phyloP scores from a whole-genome alignment of 2,888 invertebrate genomes.

The Aphodius sticticus region DNA sequence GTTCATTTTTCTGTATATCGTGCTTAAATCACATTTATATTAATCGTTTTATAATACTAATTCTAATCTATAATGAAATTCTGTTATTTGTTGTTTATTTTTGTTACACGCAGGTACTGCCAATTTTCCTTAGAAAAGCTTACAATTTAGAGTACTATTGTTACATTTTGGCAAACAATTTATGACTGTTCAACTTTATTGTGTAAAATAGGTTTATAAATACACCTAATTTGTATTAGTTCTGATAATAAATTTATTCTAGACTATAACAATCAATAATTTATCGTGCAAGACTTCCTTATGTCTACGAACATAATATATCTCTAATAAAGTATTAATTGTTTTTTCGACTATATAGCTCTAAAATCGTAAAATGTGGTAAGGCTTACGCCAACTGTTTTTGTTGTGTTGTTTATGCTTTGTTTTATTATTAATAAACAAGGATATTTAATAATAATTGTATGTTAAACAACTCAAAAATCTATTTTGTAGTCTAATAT shows the following conservation, averaged over 20 bases:
- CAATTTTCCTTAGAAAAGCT: neutral
- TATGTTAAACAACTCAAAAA: neutral
- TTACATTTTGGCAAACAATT: neutral
- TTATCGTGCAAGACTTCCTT: too few relatives aligned
- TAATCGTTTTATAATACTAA: too few relatives aligned
- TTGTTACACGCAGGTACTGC: too few relatives aligned
- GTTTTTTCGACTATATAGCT: neutral
- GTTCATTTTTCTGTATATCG: too few relatives aligned
- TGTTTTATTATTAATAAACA: neutral
- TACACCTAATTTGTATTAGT: neutral
- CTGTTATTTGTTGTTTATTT: too few relatives aligned
- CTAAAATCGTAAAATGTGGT: neutral
- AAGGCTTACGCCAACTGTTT: neutral
- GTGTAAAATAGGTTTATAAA: neutral
- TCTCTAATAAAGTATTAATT: neutral
- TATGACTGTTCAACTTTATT: neutral
- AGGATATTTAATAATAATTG: neutral
- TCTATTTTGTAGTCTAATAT: neutral
- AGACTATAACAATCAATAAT: too few relatives aligned
- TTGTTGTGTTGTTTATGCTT: neutral
- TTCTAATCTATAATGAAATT: too few relatives aligned
- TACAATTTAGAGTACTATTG: neutral
- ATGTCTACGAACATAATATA: neutral
- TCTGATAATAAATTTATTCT: neutral
- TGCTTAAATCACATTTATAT: too few relatives aligned